These are phyloP conservation scores for Drosophila yooni DNA, from an alignment of 2,888 invertebrate species.

Conservation along the genomic window DNA sequence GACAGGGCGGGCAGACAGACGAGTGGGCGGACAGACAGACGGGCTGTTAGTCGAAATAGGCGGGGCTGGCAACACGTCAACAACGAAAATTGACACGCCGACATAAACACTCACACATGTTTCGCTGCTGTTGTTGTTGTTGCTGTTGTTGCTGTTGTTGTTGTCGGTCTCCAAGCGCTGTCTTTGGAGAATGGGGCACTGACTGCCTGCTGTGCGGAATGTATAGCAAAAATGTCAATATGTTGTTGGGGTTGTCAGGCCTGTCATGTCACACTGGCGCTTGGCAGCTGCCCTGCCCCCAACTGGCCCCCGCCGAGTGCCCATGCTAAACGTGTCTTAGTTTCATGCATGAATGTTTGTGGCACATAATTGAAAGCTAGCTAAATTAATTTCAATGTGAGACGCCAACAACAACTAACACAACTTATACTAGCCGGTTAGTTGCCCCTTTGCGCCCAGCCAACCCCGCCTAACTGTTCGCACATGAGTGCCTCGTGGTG, in stretches of 20 bases:
- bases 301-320: background rate
- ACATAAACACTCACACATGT: conserved; percentile 82
- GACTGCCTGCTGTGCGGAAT: conserved; percentile 71
- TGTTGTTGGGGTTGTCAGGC: conserved; percentile 78
- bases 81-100: conserved; percentile 81
- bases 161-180: conserved; percentile 32
- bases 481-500: conserved; percentile 58
- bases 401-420: conserved; percentile 59
- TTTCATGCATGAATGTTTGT: conserved; percentile 83
- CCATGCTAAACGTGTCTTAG: conserved; percentile 74
- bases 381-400: conserved; percentile 84
- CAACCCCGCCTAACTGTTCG: conserved; percentile 46
- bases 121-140: conserved; percentile 23
- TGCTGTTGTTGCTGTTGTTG: background rate
- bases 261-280: conserved; percentile 77
- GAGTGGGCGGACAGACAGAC: conserved; percentile 20
- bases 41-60: conserved; percentile 28
- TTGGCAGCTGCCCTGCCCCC: conserved; percentile 30
- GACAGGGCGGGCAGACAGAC: conserved; percentile 13
- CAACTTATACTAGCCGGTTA: conserved; percentile 34
- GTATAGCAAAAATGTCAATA: conserved; percentile 78
- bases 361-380: conserved; percentile 85
- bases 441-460: conserved; percentile 9
- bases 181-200: background rate
- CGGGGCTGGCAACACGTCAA: conserved; percentile 73